Evolutionary conservation across 2,888 invertebrate genomes (phyloP).

Genomic region (Nebria brevicollis): DNA sequence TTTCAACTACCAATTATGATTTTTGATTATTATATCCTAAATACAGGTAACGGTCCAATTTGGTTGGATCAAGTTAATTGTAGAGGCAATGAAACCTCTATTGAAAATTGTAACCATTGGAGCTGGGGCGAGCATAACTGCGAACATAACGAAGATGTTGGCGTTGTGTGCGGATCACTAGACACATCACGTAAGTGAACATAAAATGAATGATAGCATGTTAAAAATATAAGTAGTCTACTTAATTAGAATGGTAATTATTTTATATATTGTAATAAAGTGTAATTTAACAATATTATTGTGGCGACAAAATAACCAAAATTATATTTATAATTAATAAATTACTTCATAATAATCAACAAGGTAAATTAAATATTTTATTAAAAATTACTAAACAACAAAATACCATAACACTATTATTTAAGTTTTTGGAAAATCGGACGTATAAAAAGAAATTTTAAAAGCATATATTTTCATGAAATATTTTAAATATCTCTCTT

Average conservation of each 20-base stretch:
- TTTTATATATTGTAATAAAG: background rate
- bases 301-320: too few species aligned
- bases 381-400: too few species aligned
- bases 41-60: slow-evolving; percentile 69
- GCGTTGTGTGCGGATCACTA: slow-evolving; percentile 63
- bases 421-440: too few species aligned
- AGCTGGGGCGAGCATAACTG: slow-evolving; percentile 79
- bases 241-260: background rate
- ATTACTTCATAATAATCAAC: too few species aligned
- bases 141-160: slow-evolving; percentile 77
- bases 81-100: slow-evolving; percentile 71
- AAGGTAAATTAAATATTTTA: too few species aligned
- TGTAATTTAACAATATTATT: too few species aligned
- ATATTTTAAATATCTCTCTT: too few species aligned
- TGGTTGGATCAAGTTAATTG: slow-evolving; percentile 79
- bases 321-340: too few species aligned
- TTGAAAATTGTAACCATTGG: slow-evolving; percentile 73
- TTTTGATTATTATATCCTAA: background rate
- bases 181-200: slow-evolving; percentile 56
- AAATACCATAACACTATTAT: too few species aligned
- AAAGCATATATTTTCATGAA: too few species aligned
- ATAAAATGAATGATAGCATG: background rate
- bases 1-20: too few species aligned
- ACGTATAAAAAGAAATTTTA: too few species aligned
- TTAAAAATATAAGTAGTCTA: background rate